These are phyloP conservation scores for Aegotheles bennettii DNA, from an alignment of 2,113 vertebrate species.

Conservation along the genomic window DNA sequence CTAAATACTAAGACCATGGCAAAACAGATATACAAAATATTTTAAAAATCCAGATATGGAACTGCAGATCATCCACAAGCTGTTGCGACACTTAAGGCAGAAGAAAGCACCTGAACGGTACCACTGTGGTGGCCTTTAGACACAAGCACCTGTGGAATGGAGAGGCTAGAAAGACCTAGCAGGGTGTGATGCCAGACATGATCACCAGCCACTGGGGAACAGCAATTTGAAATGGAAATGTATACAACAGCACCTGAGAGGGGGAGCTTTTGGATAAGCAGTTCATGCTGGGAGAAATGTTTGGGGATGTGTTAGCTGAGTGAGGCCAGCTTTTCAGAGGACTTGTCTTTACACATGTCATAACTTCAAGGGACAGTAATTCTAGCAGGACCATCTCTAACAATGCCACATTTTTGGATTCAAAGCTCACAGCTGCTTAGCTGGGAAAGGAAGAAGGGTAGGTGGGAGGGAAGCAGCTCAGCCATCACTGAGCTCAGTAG, in stretches of 20 bases:
- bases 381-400: not conserved
- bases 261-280: not conserved
- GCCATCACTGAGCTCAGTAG: not conserved
- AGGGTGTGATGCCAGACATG: not conserved
- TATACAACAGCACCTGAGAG: not conserved
- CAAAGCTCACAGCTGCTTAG: not conserved
- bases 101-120: not conserved
- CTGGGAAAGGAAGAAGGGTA: not conserved
- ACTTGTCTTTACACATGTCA: not conserved
- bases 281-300: not conserved
- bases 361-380: not conserved
- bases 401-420: accelerated
- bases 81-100: not conserved
- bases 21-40: not conserved
- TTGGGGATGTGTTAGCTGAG: not conserved
- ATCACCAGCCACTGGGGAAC: not conserved
- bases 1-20: not conserved
- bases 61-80: not conserved
- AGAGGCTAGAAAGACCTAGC: not conserved
- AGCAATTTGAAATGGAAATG: not conserved
- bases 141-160: not conserved
- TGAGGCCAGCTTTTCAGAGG: not conserved
- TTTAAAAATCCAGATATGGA: not conserved
- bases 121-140: not conserved
- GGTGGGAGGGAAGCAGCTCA: not conserved